Evolutionary conservation across 2,113 vertebrate species (phyloP), one percentile per base, ranked within the genome.

Genomic region (Mustelus asterias): DNA sequence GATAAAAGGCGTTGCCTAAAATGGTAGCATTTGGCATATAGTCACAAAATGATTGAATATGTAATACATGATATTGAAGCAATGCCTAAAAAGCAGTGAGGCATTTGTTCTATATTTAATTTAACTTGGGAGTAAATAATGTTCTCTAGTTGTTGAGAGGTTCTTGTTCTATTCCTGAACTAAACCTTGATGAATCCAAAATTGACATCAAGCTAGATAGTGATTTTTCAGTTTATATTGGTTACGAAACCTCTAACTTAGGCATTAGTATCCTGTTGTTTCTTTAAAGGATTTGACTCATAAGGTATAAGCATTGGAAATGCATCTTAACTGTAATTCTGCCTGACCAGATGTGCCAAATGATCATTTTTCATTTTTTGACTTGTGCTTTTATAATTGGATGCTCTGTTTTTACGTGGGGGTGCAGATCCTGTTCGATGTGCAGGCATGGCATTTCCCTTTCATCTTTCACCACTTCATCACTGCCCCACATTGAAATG

Each of bases 401-500:
- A 63, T 44, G 54, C 14, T 90, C 26, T 29, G 94, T 72, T 14
- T 24, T 95, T 20, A 65, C 10, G 63, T 67, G 63, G 60, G 60
- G n/a, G 89, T 93, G 80, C 37, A 33, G 58, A 90, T 60, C 86
- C 54, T 72, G 63, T 95, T 70, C 48, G 8, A 13, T 69, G 67
- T 95, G 94, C 48, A 95, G 20, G 44, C 44, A 54, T 65, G 63
- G 69, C 41, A 95, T 72, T 95, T 95, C 94, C 69, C 41, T 95
- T 95, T 95, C 69, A 93, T 95, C 41, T 72, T 95, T 48, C 44
- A 95, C 69, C 65, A 70, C 9, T 24, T 94, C 92, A 94, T 67
- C 63, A 94, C 92, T 94, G 41, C 63, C 8, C 44, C 69, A 72
- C 26, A 76, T 95, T 72, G 44, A 95, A 54, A 72, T 95, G 10